Evolutionary conservation across 2,113 vertebrate genomes (phyloP).

Genomic region (Craseonycteris thonglongyai): DNA sequence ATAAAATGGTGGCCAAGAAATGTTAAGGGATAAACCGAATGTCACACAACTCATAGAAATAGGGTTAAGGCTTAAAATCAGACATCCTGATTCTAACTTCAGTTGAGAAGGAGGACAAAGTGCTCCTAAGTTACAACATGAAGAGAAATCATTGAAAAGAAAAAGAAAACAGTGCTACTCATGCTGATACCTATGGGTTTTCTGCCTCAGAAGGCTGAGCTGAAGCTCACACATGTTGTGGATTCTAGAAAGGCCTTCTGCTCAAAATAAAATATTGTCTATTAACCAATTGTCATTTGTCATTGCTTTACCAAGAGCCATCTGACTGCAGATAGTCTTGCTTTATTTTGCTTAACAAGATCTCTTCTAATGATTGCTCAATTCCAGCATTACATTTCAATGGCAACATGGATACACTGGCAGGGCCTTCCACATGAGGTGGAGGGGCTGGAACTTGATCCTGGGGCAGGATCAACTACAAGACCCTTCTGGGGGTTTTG

Average conservation of each 20-base stretch:
- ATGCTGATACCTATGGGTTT: background rate
- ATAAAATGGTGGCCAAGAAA: background rate
- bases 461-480: background rate
- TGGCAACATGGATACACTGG: background rate
- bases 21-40: background rate
- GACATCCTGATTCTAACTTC: background rate
- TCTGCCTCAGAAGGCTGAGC: background rate
- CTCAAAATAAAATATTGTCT: conserved; percentile 11
- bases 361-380: background rate
- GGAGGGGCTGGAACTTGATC: background rate
- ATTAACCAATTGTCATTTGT: background rate
- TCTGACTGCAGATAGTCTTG: background rate
- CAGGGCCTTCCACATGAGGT: background rate
- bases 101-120: background rate
- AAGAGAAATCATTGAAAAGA: conserved; percentile 18
- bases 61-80: background rate
- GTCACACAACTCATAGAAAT: background rate
- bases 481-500: no score
- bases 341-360: background rate
- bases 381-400: background rate
- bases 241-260: background rate
- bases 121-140: background rate
- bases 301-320: background rate
- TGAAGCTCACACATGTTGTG: background rate
- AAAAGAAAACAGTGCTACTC: conserved; percentile 19